Conservation (phyloP, 2,113 vertebrate genomes). For the Pachyramphus minor region DNA sequence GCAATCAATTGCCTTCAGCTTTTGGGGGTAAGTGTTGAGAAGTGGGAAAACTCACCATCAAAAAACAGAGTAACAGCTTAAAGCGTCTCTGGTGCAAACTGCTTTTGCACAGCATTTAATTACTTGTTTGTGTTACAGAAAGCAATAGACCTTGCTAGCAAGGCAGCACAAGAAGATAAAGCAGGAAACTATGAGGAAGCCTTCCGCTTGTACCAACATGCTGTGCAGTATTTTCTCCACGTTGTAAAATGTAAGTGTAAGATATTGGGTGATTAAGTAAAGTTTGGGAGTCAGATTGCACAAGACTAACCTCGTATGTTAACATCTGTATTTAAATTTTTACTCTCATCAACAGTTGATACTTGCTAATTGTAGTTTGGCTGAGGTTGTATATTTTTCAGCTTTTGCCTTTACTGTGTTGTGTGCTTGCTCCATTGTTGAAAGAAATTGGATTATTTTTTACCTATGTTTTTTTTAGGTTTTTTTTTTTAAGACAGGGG, state of each 20-base stretch:
- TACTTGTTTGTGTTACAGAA: slow-evolving; percentile 78
- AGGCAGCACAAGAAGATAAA: slow-evolving; percentile 91
- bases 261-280: not conserved
- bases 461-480: not conserved
- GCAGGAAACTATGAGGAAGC: slow-evolving; percentile 92
- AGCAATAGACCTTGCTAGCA: slow-evolving; percentile 90
- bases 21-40: not conserved
- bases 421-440: not conserved
- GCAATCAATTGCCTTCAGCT: not conserved
- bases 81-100: not conserved
- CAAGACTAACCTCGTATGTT: not conserved
- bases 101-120: not conserved
- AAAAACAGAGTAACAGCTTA: not conserved
- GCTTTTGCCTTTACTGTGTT: not conserved
- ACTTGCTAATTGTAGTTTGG: not conserved
- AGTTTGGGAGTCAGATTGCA: not conserved
- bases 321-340: not conserved
- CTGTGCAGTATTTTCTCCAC: slow-evolving; percentile 93
- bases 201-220: slow-evolving; percentile 87
- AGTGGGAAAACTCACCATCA: not conserved
- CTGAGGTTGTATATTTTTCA: not conserved
- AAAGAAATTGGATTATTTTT: not conserved
- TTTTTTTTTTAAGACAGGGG: not conserved
- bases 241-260: slow-evolving; percentile 88
- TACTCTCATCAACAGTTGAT: not conserved